phyloP scores from a whole-genome alignment of 2,888 invertebrate species.

The Melolontha melolontha region DNA sequence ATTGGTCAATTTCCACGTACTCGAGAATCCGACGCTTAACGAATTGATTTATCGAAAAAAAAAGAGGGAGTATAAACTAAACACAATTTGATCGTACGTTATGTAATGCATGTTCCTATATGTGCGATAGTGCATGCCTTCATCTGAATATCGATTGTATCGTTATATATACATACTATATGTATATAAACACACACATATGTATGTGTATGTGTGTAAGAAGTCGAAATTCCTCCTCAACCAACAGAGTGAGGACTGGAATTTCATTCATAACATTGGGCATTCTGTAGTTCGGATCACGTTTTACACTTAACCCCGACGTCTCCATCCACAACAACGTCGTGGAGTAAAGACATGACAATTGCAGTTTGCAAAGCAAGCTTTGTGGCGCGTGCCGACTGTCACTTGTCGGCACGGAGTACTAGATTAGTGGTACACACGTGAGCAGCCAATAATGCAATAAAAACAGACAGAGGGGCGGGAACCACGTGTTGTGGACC shows the following conservation, averaged over 20 bases:
- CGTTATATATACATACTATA: conserved; percentile 18
- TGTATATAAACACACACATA: conserved; percentile 20
- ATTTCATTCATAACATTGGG: conserved; percentile 42
- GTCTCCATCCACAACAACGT: conserved; percentile 19
- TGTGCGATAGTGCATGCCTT: conserved; percentile 26
- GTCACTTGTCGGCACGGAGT: conserved; percentile 59
- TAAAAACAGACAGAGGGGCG: conserved; percentile 60
- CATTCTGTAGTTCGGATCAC: conserved; percentile 38
- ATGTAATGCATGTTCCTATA: conserved; percentile 2
- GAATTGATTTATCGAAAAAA: conserved; percentile 30
- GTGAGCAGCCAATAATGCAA: conserved; percentile 61
- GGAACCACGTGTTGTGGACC: conserved; percentile 56
- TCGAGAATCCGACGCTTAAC: conserved; percentile 16
- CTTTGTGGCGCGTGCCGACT: conserved; percentile 59
- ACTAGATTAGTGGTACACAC: conserved; percentile 59
- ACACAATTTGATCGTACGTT: conserved; percentile 10
- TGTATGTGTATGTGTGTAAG: conserved; percentile 9
- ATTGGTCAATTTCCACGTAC: conserved; percentile 6
- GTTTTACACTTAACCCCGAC: conserved; percentile 37
- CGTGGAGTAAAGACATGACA: conserved; percentile 45
- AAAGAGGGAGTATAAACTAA: conserved; percentile 1
- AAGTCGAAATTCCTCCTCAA: conserved; percentile 38
- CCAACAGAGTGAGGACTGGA: conserved; percentile 28
- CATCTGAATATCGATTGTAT: conserved; percentile 35
- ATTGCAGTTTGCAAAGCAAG: conserved; percentile 47